Percentiles rank a stretch among this genome's conserved stretches.
These are phyloP conservation scores for Chymomyza fuscimana DNA, from an alignment of 2,888 invertebrate species.

Conservation along the genomic window DNA sequence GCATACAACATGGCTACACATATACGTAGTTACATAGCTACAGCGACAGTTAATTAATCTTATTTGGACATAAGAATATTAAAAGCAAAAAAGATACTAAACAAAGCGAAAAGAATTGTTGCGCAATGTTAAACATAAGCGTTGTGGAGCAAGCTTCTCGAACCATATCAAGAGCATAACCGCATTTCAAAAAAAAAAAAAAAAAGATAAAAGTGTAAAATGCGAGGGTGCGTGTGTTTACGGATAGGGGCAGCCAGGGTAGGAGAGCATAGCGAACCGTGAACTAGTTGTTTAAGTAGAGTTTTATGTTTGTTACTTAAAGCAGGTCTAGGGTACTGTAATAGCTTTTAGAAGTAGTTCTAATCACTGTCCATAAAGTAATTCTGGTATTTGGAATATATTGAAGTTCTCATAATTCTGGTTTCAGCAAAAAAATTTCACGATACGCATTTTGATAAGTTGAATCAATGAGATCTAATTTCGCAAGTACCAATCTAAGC, in stretches of 20 bases:
- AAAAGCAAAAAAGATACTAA: neutral
- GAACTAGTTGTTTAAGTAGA: no score
- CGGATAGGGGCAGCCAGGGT: neutral
- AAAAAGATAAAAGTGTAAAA: neutral
- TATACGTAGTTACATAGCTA: slow-evolving; percentile 27
- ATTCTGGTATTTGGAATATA: no score
- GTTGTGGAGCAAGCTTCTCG: neutral
- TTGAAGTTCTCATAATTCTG: no score
- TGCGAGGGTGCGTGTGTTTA: neutral
- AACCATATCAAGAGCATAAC: neutral
- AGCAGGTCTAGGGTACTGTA: no score
- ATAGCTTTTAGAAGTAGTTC: no score
- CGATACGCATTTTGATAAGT: no score
- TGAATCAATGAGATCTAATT: no score
- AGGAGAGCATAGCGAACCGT: no score
- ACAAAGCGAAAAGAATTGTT: slow-evolving; percentile 6
- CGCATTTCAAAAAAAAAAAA: neutral
- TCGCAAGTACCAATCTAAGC: no score
- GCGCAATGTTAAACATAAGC: neutral
- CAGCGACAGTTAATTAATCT: slow-evolving; percentile 16
- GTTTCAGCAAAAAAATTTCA: no score
- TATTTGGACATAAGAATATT: neutral
- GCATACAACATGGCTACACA: slow-evolving; percentile 5
- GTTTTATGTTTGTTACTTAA: no score
- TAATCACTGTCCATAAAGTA: no score